phyloP scores from a whole-genome alignment of 2,113 vertebrate species.

The Melozone crissalis region DNA sequence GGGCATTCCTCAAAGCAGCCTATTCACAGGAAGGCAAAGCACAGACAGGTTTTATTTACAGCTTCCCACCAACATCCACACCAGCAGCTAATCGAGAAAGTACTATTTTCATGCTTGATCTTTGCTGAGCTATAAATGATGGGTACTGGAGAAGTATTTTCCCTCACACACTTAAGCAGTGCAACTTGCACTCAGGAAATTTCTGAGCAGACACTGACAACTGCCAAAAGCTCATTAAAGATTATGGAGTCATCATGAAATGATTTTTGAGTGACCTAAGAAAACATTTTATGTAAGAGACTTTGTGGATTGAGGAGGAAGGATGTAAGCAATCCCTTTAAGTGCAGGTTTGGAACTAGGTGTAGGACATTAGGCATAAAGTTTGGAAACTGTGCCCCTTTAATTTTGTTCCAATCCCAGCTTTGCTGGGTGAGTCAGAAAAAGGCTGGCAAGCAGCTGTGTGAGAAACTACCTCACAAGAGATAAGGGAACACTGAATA shows the following conservation, averaged over 20 bases:
- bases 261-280: not conserved
- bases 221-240: not conserved
- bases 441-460: not conserved
- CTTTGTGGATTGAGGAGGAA: not conserved
- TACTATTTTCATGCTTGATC: constrained; percentile 53
- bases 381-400: not conserved
- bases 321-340: not conserved
- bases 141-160: not conserved
- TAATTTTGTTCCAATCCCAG: not conserved
- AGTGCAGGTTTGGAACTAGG: not conserved
- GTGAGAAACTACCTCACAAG: not conserved
- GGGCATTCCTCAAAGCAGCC: constrained; percentile 13
- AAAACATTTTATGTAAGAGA: constrained; percentile 3
- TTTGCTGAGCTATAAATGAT: constrained; percentile 34
- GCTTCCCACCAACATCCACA: not conserved
- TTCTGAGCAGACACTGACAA: not conserved
- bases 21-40: constrained; percentile 1
- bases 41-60: constrained; percentile 17
- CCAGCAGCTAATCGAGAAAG: not conserved
- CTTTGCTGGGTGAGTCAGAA: constrained; percentile 6
- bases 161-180: not conserved
- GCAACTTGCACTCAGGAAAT: not conserved
- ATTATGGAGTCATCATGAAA: constrained; percentile 21
- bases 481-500: constrained; percentile 2
- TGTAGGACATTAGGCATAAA: not conserved